Base-by-base conservation (phyloP, 2,888 invertebrate genomes). In the Dichetophora obliterata region DNA sequence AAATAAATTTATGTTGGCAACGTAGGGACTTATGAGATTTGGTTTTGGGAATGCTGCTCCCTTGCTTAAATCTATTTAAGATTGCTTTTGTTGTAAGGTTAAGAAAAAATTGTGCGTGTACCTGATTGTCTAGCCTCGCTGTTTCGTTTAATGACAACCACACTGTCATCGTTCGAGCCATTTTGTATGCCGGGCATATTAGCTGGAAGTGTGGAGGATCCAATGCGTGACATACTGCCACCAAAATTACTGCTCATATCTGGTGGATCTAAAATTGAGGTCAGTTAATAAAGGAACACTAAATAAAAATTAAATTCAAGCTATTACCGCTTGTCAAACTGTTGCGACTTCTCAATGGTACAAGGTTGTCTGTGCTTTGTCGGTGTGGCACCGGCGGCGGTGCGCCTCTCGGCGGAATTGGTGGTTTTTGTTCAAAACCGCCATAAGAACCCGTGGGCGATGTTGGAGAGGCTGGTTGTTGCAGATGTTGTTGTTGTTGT, bases 381-480 rank as follows among this genome's bases (percentile, higher is more conserved):
- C 89, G 86, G 72, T 86, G 85, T 71, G 91, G 92, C 75, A 92
- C 88, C 52, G 92, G 91, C 9, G 92, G 92, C 11, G 92, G 91
- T 19, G 91, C 91, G 9, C 91, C 91, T 81, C 92, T 87, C 1
- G 92, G 92, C 77, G 92, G 92, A 80, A 92, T 91, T 0, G 92
- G 92, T 54, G 92, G 92, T 81, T 91, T 91, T 75, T 87, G 88
- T 43, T 91, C 91, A 77, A 86, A 85, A 31, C 84, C 86, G 43
- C 84, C 86, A 48, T 83, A 81, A 59, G 86, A 84, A 65, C 82
- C 82, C 69, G 85, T 84, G 74, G 87, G 84, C 54, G 87, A 85
- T 4, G 89, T 84, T 48, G 89, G 88, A 70, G 86, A 85, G 50
- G 82, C 81, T 68, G 84, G 83, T 81, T 86, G 86, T 74, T 82